phyloP scores from a whole-genome alignment of 2,888 invertebrate genomes.

The Eupelmus urozonus region DNA sequence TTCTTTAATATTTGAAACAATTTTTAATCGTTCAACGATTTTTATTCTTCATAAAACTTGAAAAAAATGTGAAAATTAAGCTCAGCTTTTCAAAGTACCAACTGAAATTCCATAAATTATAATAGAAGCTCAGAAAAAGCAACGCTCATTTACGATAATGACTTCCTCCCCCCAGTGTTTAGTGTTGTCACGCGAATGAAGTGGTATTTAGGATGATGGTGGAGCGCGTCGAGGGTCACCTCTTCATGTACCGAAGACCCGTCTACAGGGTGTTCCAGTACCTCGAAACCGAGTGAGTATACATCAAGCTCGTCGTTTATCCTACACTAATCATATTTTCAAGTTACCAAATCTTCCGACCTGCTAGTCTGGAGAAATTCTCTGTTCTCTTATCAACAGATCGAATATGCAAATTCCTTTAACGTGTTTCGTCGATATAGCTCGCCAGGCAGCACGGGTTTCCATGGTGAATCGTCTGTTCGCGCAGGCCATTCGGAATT shows the following conservation, averaged over 20 bases:
- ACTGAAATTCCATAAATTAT: too few species aligned
- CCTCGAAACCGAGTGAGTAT: slow-evolving; percentile 87
- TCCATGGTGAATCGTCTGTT: slow-evolving; percentile 62
- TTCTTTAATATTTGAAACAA: too few species aligned
- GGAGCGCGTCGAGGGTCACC: slow-evolving; percentile 88
- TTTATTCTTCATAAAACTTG: too few species aligned
- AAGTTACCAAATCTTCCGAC: not conserved
- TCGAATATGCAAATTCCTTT: slow-evolving; percentile 47
- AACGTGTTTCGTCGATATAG: slow-evolving; percentile 62
- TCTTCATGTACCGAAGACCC: slow-evolving; percentile 87
- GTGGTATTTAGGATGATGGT: slow-evolving; percentile 80
- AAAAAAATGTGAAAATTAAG: too few species aligned
- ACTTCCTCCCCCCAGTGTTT: slow-evolving; percentile 44
- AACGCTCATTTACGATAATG: slow-evolving; percentile 16
- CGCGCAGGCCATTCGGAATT: slow-evolving; percentile 51
- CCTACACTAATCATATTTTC: not conserved
- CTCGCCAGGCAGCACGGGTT: slow-evolving; percentile 55
- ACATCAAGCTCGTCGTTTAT: not conserved
- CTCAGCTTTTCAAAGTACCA: too few species aligned
- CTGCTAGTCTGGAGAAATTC: not conserved
- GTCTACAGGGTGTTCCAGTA: slow-evolving; percentile 90
- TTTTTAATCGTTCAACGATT: too few species aligned
- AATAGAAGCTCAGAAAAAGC: too few species aligned
- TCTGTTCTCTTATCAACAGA: slow-evolving; percentile 17
- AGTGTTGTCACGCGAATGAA: slow-evolving; percentile 68